phyloP scores from a whole-genome alignment of 1,140 invertebrate species.

The Brachionus sp. region DNA sequence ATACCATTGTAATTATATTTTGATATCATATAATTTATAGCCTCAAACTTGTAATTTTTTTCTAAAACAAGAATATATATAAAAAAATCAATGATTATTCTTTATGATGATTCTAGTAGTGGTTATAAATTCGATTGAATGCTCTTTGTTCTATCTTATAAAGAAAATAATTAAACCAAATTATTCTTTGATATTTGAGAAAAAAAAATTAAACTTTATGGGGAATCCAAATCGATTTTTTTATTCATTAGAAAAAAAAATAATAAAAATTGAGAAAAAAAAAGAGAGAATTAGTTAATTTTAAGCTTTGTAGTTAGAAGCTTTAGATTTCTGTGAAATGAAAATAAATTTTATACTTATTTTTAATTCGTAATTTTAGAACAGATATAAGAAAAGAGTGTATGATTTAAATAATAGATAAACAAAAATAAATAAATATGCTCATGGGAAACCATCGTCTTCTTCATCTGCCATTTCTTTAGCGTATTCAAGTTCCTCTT shows the following conservation, averaged over 20 bases:
- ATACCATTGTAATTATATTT: no score
- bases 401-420: constrained; percentile 18
- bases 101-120: no score
- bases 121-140: no score
- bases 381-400: neutral
- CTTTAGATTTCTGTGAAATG: neutral
- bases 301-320: neutral
- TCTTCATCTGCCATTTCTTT: constrained; percentile 99
- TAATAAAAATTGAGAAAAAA: neutral
- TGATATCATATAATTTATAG: no score
- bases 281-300: neutral
- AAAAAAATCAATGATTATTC: no score
- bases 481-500: constrained; percentile 92
- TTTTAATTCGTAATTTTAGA: constrained; percentile 15
- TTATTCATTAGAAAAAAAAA: constrained; percentile 4
- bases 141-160: neutral
- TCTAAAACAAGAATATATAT: neutral
- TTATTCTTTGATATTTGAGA: neutral
- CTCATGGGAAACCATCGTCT: constrained; percentile 63
- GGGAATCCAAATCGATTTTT: neutral
- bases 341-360: neutral
- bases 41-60: neutral
- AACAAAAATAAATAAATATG: neutral
- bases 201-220: neutral
- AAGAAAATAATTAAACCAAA: neutral